phyloP scores from a whole-genome alignment of 2,888 invertebrate genomes.

The Bellardia bayeri region DNA sequence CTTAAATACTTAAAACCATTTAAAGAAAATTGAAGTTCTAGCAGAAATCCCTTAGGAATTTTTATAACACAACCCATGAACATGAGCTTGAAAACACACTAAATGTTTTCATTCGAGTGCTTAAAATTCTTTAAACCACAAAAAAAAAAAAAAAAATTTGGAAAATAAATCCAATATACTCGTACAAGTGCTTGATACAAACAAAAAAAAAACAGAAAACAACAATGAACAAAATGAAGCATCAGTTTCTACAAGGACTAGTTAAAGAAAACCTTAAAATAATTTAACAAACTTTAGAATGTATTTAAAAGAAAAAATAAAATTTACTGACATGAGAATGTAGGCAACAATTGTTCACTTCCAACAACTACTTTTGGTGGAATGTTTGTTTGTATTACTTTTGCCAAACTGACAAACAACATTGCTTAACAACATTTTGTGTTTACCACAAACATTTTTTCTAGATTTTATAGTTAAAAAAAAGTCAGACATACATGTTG shows the following conservation, averaged over 20 bases:
- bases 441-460: constrained; percentile 57
- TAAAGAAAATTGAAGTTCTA: neutral
- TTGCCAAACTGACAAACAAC: constrained; percentile 51
- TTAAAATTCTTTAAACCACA: neutral
- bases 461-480: constrained; percentile 21
- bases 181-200: constrained; percentile 24
- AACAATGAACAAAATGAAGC: neutral
- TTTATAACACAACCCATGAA: constrained; percentile 54
- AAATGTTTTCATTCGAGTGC: neutral
- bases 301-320: constrained; percentile 25
- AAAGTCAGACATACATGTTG: constrained; percentile 36
- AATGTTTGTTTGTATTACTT: constrained; percentile 16
- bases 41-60: constrained; percentile 62
- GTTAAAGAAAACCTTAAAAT: neutral
- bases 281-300: constrained; percentile 18
- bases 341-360: too few species aligned
- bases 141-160: neutral
- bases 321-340: neutral
- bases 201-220: neutral
- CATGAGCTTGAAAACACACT: neutral
- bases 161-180: neutral
- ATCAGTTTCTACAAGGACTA: neutral
- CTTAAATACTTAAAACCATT: constrained; percentile 27
- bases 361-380: too few species aligned
- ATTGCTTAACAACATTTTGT: constrained; percentile 60